A percentile compares a stretch with the other conserved stretches of the same genome.
Evolutionary conservation across 2,888 invertebrate genomes (phyloP).

Genomic region (Polyommatus icarus): DNA sequence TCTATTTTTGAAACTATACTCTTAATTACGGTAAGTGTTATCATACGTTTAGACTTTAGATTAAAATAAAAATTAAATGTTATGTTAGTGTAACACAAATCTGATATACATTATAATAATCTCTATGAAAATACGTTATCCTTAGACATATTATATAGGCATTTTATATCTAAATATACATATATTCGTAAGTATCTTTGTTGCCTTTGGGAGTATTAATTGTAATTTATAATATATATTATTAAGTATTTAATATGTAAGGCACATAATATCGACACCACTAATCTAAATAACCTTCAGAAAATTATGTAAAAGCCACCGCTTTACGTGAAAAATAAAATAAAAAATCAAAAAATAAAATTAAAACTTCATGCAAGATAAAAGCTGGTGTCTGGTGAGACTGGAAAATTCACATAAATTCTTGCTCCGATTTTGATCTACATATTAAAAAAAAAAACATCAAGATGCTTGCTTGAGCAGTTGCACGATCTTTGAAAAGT

Average conservation of each 20-base stretch:
- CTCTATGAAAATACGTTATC: constrained; percentile 24
- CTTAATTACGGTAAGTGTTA: not conserved
- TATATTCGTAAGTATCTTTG: constrained; percentile 44
- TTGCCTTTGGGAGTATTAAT: constrained; percentile 45
- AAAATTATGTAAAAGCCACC: too few relatives aligned
- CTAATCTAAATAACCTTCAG: not conserved
- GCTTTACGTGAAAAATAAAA: too few relatives aligned
- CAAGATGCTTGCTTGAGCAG: too few relatives aligned
- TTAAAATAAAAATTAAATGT: not conserved
- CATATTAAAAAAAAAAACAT: too few relatives aligned
- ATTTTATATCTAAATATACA: constrained; percentile 44
- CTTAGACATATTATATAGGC: constrained; percentile 25
- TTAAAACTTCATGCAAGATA: too few relatives aligned
- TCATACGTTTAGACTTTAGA: not conserved
- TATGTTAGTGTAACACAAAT: constrained; percentile 35
- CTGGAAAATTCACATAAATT: too few relatives aligned
- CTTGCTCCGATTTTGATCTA: too few relatives aligned
- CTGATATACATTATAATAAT: constrained; percentile 39
- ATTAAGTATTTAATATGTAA: not conserved
- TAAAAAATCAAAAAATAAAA: too few relatives aligned
- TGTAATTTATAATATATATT: constrained; percentile 7
- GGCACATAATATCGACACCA: not conserved
- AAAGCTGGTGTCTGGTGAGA: too few relatives aligned
- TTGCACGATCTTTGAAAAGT: too few relatives aligned
- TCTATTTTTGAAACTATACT: too few relatives aligned